Evolutionary conservation across 2,888 invertebrate species (phyloP).

Genomic region (Eilema depressum): DNA sequence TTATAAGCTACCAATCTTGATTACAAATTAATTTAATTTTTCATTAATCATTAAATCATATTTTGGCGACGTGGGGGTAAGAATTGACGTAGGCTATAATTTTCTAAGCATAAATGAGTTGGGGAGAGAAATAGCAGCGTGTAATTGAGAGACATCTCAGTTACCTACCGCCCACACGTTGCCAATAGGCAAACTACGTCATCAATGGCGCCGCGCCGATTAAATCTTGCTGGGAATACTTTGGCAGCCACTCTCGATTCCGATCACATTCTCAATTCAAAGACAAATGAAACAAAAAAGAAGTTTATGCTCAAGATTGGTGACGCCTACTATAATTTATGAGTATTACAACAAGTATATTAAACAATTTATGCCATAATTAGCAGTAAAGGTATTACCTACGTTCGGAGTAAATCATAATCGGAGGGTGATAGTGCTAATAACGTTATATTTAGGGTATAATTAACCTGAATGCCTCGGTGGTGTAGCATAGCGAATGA

Average conservation of each 20-base stretch:
- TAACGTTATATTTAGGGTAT: background rate
- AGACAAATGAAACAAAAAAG: background rate
- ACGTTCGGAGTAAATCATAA: no score
- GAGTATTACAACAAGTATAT: background rate
- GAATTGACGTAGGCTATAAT: no score
- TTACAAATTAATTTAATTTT: slow-evolving; percentile 31
- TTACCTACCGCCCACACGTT: background rate
- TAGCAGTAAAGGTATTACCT: no score
- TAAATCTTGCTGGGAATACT: no score
- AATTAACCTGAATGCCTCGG: background rate
- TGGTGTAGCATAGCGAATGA: background rate
- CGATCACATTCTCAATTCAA: no score
- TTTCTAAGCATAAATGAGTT: no score
- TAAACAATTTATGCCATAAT: background rate
- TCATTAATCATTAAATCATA: background rate
- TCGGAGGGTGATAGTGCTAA: no score
- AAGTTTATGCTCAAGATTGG: background rate
- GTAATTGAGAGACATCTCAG: background rate
- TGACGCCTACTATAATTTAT: background rate
- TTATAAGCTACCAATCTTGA: slow-evolving; percentile 23
- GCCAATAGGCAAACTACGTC: background rate
- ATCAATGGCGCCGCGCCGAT: no score
- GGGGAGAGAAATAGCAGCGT: background rate
- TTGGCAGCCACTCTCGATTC: no score
- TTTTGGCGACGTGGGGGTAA: background rate